These are phyloP conservation scores for Sycophaga agraensis DNA, from an alignment of 1,140 invertebrate genomes.

Conservation along the genomic window DNA sequence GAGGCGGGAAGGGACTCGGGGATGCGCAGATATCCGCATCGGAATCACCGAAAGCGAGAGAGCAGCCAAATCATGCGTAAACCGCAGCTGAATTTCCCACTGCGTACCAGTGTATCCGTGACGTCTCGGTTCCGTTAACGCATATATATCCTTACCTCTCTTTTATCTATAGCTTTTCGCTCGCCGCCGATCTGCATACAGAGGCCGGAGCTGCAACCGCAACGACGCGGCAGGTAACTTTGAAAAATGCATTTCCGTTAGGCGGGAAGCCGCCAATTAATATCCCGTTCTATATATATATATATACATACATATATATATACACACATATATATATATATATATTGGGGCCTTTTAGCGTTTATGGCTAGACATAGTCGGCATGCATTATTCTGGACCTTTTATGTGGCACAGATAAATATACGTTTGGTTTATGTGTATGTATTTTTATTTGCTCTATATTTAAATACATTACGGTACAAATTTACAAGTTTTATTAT, in stretches of 20 bases:
- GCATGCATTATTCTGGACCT: no score
- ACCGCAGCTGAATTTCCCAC: no score
- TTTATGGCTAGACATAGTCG: no score
- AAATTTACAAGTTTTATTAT: constrained; percentile 25
- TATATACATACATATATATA: not conserved
- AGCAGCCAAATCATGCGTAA: no score
- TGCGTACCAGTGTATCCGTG: no score
- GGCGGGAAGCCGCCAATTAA: not conserved
- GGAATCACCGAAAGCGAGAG: no score
- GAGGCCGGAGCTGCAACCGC: not conserved
- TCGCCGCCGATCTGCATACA: not conserved
- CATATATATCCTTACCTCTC: not conserved
- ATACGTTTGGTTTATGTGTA: not conserved
- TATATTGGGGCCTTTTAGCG: not conserved
- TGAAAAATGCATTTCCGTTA: constrained; percentile 15
- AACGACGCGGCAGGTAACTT: not conserved
- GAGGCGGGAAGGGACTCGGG: no score
- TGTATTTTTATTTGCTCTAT: not conserved
- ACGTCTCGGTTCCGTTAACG: constrained; percentile 1
- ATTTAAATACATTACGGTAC: constrained; percentile 8
- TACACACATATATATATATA: not conserved
- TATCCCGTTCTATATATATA: constrained; percentile 20
- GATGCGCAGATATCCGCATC: no score
- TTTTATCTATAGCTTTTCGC: not conserved
- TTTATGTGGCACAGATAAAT: no score